phyloP scores from a whole-genome alignment of 2,797 vertebrate genomes.

The Chromobotia macracanthus region DNA sequence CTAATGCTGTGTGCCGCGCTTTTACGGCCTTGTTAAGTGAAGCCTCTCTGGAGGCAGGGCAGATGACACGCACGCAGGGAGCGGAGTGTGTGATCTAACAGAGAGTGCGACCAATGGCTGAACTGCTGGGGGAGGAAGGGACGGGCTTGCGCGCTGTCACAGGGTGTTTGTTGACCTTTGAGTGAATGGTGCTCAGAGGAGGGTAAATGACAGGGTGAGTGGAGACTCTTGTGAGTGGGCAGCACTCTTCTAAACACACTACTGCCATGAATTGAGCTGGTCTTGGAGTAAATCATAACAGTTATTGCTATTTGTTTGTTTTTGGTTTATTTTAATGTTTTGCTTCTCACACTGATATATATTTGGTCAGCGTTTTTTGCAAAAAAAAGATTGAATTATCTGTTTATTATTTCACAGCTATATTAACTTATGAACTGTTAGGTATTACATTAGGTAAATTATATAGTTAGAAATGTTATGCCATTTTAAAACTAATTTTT shows the following conservation, averaged over 20 bases:
- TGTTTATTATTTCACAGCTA: too few relatives aligned
- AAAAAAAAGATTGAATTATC: too few relatives aligned
- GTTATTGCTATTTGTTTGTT: conserved; percentile 1
- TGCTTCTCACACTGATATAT: background rate
- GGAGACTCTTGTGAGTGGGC: conserved; percentile 37
- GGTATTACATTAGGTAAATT: too few relatives aligned
- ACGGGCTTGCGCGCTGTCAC: conserved; percentile 70
- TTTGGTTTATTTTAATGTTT: background rate
- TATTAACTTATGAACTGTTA: too few relatives aligned
- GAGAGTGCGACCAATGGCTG: conserved; percentile 33
- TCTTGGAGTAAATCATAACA: conserved; percentile 14
- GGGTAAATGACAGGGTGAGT: conserved; percentile 65
- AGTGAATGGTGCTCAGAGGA: conserved; percentile 70
- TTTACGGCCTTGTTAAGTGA: conserved; percentile 52
- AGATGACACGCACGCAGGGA: conserved; percentile 43
- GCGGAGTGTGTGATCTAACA: conserved; percentile 29
- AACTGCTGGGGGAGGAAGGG: conserved; percentile 20
- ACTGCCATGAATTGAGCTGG: conserved; percentile 20
- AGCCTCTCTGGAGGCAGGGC: conserved; percentile 52
- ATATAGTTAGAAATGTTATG: too few relatives aligned
- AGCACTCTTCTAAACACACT: conserved; percentile 13
- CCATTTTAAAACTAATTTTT: too few relatives aligned
- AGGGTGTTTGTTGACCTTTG: conserved; percentile 79
- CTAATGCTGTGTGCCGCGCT: conserved; percentile 38
- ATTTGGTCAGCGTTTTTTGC: background rate